phyloP scores from a whole-genome alignment of 2,797 vertebrate species.

The Miichthys miiuy region DNA sequence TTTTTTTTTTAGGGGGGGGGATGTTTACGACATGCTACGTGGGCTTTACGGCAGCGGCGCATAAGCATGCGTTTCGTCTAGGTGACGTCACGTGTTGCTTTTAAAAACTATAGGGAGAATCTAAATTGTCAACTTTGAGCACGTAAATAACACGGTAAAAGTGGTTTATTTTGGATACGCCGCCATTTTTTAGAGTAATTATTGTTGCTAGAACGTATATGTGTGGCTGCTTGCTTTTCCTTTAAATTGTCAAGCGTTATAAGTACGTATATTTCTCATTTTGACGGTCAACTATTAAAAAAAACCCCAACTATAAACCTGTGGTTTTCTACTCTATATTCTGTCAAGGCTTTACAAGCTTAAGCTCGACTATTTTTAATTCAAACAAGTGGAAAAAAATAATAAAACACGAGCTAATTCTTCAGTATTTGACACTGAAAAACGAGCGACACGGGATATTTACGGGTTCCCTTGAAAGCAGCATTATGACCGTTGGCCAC shows the following conservation, averaged over 20 bases:
- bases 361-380: not conserved
- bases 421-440: no score
- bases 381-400: no score
- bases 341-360: not conserved
- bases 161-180: not conserved
- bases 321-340: not conserved
- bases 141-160: not conserved
- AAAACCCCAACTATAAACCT: not conserved
- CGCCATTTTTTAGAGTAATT: not conserved
- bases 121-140: accelerated
- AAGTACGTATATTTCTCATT: not conserved
- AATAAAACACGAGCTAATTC: no score
- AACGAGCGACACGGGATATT: not conserved
- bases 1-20: not conserved
- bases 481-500: not conserved
- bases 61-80: constrained; percentile 8
- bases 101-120: constrained; percentile 5
- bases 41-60: constrained; percentile 60
- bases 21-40: constrained; percentile 61
- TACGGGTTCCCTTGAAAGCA: constrained; percentile 20
- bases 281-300: not conserved
- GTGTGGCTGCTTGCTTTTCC: not conserved
- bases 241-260: no score
- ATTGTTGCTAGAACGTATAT: not conserved
- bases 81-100: constrained; percentile 55